These are phyloP conservation scores for Drosophila falleni DNA, from an alignment of 2,888 invertebrate genomes.

Conservation along the genomic window DNA sequence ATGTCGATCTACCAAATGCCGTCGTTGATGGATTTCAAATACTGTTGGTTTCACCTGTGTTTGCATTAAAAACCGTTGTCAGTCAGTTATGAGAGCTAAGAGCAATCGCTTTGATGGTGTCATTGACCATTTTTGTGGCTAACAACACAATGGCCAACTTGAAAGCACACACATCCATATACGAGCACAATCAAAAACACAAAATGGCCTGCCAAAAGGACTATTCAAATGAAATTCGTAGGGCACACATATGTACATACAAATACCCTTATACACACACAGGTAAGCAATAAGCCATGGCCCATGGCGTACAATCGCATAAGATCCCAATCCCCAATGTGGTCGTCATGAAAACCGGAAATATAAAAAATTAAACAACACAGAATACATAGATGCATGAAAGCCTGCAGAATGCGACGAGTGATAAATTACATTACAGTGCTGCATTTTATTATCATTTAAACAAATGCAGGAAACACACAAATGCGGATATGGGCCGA, in stretches of 20 bases:
- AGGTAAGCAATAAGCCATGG: constrained; percentile 47
- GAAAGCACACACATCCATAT: constrained; percentile 36
- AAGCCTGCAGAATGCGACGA: constrained; percentile 10
- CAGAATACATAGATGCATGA: constrained; percentile 13
- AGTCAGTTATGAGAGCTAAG: constrained; percentile 25
- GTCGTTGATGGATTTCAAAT: not conserved
- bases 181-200: constrained; percentile 28
- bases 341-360: constrained; percentile 41
- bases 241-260: constrained; percentile 6
- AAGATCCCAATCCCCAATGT: constrained; percentile 24
- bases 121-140: constrained; percentile 38
- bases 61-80: constrained; percentile 6
- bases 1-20: not conserved
- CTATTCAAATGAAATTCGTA: constrained; percentile 27
- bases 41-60: constrained; percentile 12
- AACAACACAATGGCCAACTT: constrained; percentile 50
- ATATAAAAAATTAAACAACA: constrained; percentile 48
- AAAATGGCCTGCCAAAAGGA: constrained; percentile 38
- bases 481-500: not conserved
- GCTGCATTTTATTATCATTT: constrained; percentile 74
- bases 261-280: constrained; percentile 7
- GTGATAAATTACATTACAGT: constrained; percentile 65
- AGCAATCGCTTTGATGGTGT: constrained; percentile 36
- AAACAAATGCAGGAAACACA: constrained; percentile 44
- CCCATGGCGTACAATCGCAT: constrained; percentile 31